phyloP scores from a whole-genome alignment of 2,888 invertebrate genomes.

The Margaritifera margaritifera region DNA sequence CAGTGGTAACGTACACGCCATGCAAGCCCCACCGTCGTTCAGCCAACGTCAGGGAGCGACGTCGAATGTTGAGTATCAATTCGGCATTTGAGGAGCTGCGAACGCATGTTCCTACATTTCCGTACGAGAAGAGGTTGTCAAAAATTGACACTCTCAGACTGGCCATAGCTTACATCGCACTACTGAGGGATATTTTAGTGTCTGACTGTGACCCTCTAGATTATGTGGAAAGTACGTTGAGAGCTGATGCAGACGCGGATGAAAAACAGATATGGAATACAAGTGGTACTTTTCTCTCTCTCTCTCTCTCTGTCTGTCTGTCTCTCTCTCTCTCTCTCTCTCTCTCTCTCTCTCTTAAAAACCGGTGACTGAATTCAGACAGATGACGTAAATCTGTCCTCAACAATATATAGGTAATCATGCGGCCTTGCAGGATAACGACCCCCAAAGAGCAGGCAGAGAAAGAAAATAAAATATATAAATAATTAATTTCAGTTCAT shows the following conservation, averaged over 20 bases:
- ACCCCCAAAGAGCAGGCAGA: too few species aligned
- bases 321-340: conserved; percentile 11
- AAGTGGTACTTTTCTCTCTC: conserved; percentile 80
- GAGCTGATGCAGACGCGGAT: conserved; percentile 81
- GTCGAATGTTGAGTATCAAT: conserved; percentile 97
- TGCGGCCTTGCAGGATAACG: too few species aligned
- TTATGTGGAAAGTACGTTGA: conserved; percentile 92
- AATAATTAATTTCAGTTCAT: too few species aligned
- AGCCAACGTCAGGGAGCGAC: conserved; percentile 94
- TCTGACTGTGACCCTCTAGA: conserved; percentile 90
- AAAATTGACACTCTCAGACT: conserved; percentile 98
- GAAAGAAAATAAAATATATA: too few species aligned
- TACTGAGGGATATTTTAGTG: conserved; percentile 83
- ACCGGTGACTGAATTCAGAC: too few species aligned
- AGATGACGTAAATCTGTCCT: too few species aligned
- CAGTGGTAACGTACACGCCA: conserved; percentile 14
- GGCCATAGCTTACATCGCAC: conserved; percentile 95
- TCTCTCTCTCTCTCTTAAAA: conserved; percentile 9
- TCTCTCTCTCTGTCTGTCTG: conserved; percentile 14
- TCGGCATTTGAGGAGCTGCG: conserved; percentile 96
- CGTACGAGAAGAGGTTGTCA: conserved; percentile 97
- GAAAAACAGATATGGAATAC: conserved; percentile 97
- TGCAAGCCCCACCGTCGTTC: conserved; percentile 83
- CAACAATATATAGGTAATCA: too few species aligned
- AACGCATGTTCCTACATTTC: conserved; percentile 98